phyloP scores from a whole-genome alignment of 2,888 invertebrate genomes.

The Cosmorhoe ocellata region DNA sequence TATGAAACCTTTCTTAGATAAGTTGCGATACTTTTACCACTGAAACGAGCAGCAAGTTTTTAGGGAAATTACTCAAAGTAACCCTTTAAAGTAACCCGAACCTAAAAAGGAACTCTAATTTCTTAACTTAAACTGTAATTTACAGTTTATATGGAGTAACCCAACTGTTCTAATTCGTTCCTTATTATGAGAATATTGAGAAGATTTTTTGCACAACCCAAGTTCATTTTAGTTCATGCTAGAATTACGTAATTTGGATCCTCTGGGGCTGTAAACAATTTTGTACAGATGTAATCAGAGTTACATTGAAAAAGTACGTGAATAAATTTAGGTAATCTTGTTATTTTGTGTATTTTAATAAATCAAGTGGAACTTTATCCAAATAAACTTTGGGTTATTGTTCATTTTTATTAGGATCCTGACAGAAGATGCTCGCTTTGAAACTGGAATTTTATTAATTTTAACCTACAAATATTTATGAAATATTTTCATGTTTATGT shows the following conservation, averaged over 20 bases:
- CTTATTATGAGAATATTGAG: conserved; percentile 26
- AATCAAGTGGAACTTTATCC: conserved; percentile 24
- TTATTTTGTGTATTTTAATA: conserved; percentile 29
- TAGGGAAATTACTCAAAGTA: neutral
- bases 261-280: conserved; percentile 30
- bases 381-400: conserved; percentile 3
- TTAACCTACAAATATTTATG: no score
- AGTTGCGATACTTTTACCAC: no score
- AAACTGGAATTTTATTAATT: no score
- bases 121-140: no score
- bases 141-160: neutral
- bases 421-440: no score
- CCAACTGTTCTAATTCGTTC: conserved; percentile 1
- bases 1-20: no score
- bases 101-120: no score
- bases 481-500: no score
- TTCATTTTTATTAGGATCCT: no score
- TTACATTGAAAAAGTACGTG: conserved; percentile 34
- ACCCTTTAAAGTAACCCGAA: conserved; percentile 6
- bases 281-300: conserved; percentile 34
- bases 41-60: no score
- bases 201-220: conserved; percentile 24
- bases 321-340: conserved; percentile 30
- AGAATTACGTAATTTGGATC: conserved; percentile 29
- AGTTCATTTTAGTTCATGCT: conserved; percentile 31